Evolutionary conservation across 2,888 invertebrate genomes (phyloP).

Genomic region (Eupithecia abbreviata): DNA sequence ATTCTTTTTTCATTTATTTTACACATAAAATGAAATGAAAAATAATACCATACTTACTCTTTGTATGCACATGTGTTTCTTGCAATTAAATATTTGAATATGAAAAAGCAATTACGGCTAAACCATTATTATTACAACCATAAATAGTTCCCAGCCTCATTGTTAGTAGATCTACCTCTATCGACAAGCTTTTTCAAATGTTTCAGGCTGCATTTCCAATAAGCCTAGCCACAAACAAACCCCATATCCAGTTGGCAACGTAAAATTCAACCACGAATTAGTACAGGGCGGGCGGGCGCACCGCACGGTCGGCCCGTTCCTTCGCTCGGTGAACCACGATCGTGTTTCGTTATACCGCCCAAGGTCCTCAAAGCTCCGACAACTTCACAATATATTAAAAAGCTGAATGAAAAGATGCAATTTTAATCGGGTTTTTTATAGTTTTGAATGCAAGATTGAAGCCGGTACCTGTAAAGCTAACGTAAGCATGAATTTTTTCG

Average conservation of each 20-base stretch:
- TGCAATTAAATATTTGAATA: too few relatives aligned
- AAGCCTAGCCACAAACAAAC: conserved; percentile 14
- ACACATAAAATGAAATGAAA: too few relatives aligned
- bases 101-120: neutral
- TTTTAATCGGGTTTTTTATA: neutral
- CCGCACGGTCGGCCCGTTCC: conserved; percentile 50
- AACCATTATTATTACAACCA: neutral
- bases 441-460: neutral
- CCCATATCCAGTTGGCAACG: conserved; percentile 41
- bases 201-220: conserved; percentile 6
- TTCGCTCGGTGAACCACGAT: neutral
- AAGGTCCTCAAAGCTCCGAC: neutral
- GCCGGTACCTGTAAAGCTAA: neutral
- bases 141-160: neutral
- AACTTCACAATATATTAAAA: neutral
- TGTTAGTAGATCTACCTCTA: neutral
- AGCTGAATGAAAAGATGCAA: conserved; percentile 1
- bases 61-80: too few relatives aligned
- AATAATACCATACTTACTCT: too few relatives aligned
- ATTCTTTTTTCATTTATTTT: too few relatives aligned
- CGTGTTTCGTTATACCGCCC: conserved; percentile 33
- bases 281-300: conserved; percentile 72
- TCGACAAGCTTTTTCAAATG: neutral
- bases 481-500: neutral
- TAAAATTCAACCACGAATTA: conserved; percentile 44